These are phyloP conservation scores for Phataginus tricuspis DNA, from an alignment of 2,797 vertebrate species.

Conservation along the genomic window DNA sequence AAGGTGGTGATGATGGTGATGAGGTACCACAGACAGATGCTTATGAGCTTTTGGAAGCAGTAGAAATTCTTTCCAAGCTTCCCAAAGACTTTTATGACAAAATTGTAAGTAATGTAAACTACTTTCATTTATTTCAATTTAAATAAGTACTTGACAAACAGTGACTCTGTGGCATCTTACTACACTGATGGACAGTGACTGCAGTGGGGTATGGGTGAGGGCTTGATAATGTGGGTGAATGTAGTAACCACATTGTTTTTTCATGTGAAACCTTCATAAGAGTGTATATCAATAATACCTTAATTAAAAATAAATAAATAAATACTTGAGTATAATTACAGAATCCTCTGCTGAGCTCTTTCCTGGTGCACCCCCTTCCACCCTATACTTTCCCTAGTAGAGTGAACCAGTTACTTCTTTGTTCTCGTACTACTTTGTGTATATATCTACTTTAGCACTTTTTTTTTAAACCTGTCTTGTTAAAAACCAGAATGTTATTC, in stretches of 20 bases:
- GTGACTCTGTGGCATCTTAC: no score
- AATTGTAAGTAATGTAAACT: constrained; percentile 90
- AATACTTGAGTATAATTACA: constrained; percentile 7
- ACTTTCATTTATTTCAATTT: constrained; percentile 46
- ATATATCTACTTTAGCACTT: neutral
- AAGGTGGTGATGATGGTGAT: constrained; percentile 91
- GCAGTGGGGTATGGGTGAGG: no score
- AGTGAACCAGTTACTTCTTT: constrained; percentile 17
- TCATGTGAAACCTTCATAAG: no score
- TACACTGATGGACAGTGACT: no score
- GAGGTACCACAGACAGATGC: constrained; percentile 91
- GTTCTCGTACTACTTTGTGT: neutral
- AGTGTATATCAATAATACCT: no score
- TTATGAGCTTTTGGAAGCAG: constrained; percentile 96
- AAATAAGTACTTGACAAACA: neutral
- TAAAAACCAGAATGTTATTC: neutral
- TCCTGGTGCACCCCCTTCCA: neutral
- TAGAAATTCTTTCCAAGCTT: constrained; percentile 96
- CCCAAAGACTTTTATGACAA: constrained; percentile 99
- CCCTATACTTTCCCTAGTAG: neutral
- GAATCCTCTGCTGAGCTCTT: neutral
- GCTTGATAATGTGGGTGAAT: no score
- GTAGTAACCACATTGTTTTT: no score
- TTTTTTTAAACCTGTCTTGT: neutral
- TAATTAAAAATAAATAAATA: no score